Evolutionary conservation across 2,797 vertebrate species (phyloP), one percentile per base, ranked within the genome.

Genomic region (Numenius phaeopus): DNA sequence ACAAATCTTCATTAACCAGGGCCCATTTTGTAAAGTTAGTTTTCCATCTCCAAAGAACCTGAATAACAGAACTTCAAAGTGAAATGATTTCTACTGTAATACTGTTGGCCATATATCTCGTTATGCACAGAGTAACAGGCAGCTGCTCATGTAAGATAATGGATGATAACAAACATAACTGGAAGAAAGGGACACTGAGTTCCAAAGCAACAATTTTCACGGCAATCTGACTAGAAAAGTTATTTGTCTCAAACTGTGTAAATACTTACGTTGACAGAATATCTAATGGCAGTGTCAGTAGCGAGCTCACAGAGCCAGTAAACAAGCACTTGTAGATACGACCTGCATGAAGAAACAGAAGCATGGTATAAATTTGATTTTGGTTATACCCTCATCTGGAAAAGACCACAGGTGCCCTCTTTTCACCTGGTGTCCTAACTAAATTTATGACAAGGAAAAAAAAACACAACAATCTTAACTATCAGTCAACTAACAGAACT

Each of bases 291-390:
- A 99, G 98, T 40, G 99, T 99, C 98, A 99, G 98, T 91, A 99
- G 98, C 87, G 99, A 99, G 99, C 99, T 99, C 98, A 99, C 99
- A 67, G 99, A 99, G 98, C 99, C 99, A 90, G 99, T 99, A 98
- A 99, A 99, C 98, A 99, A 99, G 98, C 99, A 99, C 98, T 99
- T 99, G 98, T 99, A 99, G 98, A 99, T 99, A 64, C 99, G 99
- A 98, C 99, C 99, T 99, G 94, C 3, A 4, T 9, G 18, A 96
- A 88, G 87, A 86, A 92, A 85, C 24, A 90, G 46, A 95, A 76
- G 6, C 1, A 3, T 22, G 30, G 39, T 61, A 75, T n/a, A 29
- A 81, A 22, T 24, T 71, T 0, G 1, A 9, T 72, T 78, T 67
- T n/a, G 3, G 21, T 39, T 65, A 70, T 1, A 82, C 30, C 6